Evolutionary conservation across 2,797 vertebrate genomes (phyloP).

Genomic region (Carapus acus): DNA sequence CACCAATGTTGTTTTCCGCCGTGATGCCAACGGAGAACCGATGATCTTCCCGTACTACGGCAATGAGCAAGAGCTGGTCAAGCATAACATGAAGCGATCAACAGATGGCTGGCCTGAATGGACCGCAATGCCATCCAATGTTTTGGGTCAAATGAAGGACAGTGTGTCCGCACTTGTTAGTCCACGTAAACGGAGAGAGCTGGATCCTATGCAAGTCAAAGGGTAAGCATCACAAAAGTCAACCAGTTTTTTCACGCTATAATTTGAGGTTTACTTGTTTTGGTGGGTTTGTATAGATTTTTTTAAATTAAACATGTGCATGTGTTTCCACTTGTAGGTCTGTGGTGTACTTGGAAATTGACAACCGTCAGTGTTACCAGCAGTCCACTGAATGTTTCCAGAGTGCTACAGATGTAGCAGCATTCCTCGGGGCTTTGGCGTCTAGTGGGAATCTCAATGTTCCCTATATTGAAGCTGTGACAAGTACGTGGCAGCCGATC

Average conservation of each 20-base stretch:
- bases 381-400: constrained; percentile 93
- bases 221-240: constrained; percentile 45
- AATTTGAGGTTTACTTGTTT: too few species aligned
- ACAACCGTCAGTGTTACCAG: constrained; percentile 96
- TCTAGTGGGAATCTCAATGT: constrained; percentile 90
- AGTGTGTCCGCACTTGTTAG: constrained; percentile 67
- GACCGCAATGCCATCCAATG: constrained; percentile 64
- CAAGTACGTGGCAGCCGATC: constrained; percentile 75
- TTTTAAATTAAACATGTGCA: not conserved
- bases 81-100: constrained; percentile 88
- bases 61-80: constrained; percentile 88
- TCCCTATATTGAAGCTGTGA: constrained; percentile 95
- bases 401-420: constrained; percentile 90
- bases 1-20: constrained; percentile 94
- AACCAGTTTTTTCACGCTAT: not conserved
- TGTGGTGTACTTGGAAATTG: constrained; percentile 94
- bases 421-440: constrained; percentile 92
- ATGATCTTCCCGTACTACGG: constrained; percentile 97
- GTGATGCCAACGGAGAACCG: constrained; percentile 78
- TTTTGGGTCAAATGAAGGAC: constrained; percentile 75
- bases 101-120: constrained; percentile 75
- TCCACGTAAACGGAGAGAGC: constrained; percentile 79
- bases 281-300: not conserved
- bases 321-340: constrained; percentile 61
- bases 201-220: constrained; percentile 85